A percentile compares a stretch with the other conserved stretches of the same genome.
These are phyloP conservation scores for Tethya wilhelma DNA, from an alignment of 37 sponge, comb jelly and placozoan species.

Conservation along the genomic window DNA sequence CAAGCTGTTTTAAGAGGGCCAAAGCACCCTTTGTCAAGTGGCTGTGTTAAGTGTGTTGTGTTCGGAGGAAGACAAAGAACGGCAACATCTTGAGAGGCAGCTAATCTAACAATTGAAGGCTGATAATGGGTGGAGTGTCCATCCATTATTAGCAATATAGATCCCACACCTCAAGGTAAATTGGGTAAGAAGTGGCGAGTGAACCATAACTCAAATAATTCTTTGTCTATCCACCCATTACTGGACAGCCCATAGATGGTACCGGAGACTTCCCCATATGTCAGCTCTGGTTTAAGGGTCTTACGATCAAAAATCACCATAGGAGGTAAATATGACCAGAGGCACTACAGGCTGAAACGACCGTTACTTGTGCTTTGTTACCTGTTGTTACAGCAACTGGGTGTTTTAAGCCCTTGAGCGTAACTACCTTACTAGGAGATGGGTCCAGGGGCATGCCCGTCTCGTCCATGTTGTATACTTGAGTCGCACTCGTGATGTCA, in stretches of 20 bases:
- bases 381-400: too few relatives aligned
- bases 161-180: conserved; percentile 27
- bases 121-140: conserved; percentile 73
- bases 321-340: too few relatives aligned
- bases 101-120: conserved; percentile 24
- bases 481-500: conserved; percentile 22
- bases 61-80: conserved; percentile 64
- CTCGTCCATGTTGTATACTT: conserved; percentile 40
- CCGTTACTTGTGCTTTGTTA: too few relatives aligned
- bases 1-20: conserved; percentile 49
- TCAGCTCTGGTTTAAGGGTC: background rate
- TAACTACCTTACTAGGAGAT: background rate
- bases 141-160: conserved; percentile 69
- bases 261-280: conserved; percentile 58
- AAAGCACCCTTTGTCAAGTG: conserved; percentile 65
- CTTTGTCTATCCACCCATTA: conserved; percentile 51
- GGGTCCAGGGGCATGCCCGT: conserved; percentile 48
- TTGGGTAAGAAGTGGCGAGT: conserved; percentile 17
- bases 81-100: conserved; percentile 50
- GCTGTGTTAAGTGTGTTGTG: conserved; percentile 73
- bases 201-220: conserved; percentile 63
- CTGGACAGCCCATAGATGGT: conserved; percentile 56
- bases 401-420: too few relatives aligned
- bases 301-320: conserved; percentile 48
- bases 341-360: too few relatives aligned